Evolutionary conservation across 2,888 invertebrate genomes (phyloP).

Genomic region (Lithosia quadra): DNA sequence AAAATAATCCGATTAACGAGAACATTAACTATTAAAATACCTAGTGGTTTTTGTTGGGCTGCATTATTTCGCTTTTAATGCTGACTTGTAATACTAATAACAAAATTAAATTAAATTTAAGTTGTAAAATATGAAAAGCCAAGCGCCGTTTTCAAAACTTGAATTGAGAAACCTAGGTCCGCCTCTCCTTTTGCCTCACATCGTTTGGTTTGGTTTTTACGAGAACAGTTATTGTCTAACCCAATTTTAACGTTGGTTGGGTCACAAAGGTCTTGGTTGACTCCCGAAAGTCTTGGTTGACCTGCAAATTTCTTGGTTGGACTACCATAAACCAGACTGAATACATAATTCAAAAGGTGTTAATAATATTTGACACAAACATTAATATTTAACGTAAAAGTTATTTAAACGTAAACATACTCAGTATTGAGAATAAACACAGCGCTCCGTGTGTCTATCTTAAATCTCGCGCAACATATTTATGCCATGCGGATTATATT

Average conservation of each 20-base stretch:
- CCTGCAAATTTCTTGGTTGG: background rate
- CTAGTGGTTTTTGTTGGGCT: constrained; percentile 12
- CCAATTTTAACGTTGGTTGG: background rate
- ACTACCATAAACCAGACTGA: background rate
- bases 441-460: background rate
- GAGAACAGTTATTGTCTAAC: background rate
- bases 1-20: constrained; percentile 12
- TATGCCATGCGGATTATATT: constrained; percentile 47
- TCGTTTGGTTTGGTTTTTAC: background rate
- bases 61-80: constrained; percentile 7
- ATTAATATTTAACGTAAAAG: background rate
- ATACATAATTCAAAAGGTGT: no score
- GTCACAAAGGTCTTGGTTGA: background rate
- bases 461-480: constrained; percentile 41
- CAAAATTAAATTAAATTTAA: background rate
- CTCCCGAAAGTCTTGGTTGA: no score
- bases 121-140: constrained; percentile 1
- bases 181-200: no score
- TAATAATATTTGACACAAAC: background rate
- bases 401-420: background rate
- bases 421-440: constrained; percentile 28
- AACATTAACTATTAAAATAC: constrained; percentile 3
- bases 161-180: background rate
- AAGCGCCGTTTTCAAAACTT: background rate
- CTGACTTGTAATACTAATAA: background rate